phyloP scores from a whole-genome alignment of 2,888 invertebrate species.

The Chouioia cunea region DNA sequence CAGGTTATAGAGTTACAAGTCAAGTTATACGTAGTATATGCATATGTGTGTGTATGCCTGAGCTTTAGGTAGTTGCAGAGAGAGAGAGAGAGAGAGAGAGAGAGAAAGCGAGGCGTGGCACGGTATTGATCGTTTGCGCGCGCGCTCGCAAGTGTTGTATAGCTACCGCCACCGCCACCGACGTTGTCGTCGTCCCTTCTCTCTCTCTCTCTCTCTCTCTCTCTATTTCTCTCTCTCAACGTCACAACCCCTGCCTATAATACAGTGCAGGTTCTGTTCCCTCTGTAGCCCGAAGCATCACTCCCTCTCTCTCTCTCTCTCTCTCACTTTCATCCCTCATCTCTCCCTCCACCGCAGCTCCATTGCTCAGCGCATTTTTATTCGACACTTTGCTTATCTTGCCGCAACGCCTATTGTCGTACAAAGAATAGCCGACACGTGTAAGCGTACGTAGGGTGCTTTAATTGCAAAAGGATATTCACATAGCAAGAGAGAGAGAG shows the following conservation, averaged over 20 bases:
- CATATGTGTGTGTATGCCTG: no score
- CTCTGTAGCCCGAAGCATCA: slow-evolving; percentile 14
- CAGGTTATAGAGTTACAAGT: slow-evolving; percentile 40
- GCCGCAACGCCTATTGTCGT: no score
- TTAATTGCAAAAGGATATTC: no score
- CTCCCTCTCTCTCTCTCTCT: slow-evolving; percentile 45
- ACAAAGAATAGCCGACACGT: no score
- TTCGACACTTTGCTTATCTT: slow-evolving; percentile 5
- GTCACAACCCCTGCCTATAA: no score
- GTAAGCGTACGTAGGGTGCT: no score
- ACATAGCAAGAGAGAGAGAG: no score
- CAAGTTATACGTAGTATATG: no score
- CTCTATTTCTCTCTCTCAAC: neutral
- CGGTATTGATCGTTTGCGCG: slow-evolving; percentile 64
- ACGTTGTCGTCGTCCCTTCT: slow-evolving; percentile 36
- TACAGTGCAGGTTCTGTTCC: no score
- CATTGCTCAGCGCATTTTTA: slow-evolving; percentile 14
- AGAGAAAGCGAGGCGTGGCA: slow-evolving; percentile 63
- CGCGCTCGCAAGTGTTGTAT: slow-evolving; percentile 9
- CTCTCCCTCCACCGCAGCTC: slow-evolving; percentile 15
- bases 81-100: slow-evolving; percentile 10
- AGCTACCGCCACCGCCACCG: slow-evolving; percentile 29
- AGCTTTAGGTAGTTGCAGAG: no score
- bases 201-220: slow-evolving; percentile 28
- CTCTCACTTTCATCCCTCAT: slow-evolving; percentile 39